Evolutionary conservation across 1,140 invertebrate species (phyloP).

Genomic region (Eurosta solidaginis): DNA sequence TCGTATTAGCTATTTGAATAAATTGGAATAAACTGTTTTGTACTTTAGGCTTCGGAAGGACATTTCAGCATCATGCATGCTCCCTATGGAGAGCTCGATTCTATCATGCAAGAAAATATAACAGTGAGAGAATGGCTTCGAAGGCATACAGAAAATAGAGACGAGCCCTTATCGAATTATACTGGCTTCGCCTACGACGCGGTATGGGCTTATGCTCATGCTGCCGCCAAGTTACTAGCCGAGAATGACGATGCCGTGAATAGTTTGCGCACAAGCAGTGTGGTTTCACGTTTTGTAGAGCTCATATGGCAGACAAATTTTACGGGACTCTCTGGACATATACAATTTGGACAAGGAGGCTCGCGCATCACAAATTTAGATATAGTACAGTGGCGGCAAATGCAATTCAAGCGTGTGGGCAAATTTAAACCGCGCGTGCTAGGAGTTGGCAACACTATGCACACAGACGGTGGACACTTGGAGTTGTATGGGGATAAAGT

Average conservation of each 20-base stretch:
- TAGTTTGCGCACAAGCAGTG: constrained; percentile 54
- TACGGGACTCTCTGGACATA: constrained; percentile 75
- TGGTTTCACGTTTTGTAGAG: constrained; percentile 62
- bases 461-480: constrained; percentile 60
- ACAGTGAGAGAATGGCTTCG: constrained; percentile 66
- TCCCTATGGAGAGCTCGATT: constrained; percentile 67
- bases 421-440: constrained; percentile 66
- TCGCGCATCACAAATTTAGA: constrained; percentile 73
- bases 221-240: constrained; percentile 52
- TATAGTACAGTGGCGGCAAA: constrained; percentile 71
- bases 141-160: neutral
- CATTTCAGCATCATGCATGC: constrained; percentile 75
- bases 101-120: constrained; percentile 70
- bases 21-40: neutral
- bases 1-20: neutral
- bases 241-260: constrained; percentile 44
- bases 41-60: constrained; percentile 71
- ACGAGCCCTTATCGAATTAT: constrained; percentile 60
- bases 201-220: constrained; percentile 81
- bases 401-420: constrained; percentile 65
- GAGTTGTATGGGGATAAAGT: constrained; percentile 65
- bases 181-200: constrained; percentile 83
- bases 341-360: constrained; percentile 71
- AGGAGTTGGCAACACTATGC: constrained; percentile 19
- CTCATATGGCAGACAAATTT: constrained; percentile 70